Evolutionary conservation across 2,113 vertebrate species (phyloP), one percentile per base, ranked within the genome.

Genomic region (Cryptotis parvus): DNA sequence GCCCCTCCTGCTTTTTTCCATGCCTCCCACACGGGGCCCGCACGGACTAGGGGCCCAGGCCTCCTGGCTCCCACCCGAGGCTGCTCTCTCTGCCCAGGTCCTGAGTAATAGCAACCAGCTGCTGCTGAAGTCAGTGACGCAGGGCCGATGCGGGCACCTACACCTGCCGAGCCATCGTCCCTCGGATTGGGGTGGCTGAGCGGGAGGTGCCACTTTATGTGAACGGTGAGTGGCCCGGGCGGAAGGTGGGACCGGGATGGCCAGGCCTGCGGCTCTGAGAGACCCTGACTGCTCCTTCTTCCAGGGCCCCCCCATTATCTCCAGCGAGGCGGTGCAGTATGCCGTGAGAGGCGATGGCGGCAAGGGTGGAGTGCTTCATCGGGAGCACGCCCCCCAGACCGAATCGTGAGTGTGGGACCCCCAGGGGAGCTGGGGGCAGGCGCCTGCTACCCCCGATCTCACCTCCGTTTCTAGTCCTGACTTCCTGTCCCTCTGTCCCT

Each of bases 71-170:
- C 90, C 92, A 95, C 95, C 92, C 77, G 93, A 95, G 88, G 87
- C 85, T 94, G 83, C 92, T 96, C 93, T 97, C 80, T 92, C 75
- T 92, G 87, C 79, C 76, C 97, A 99, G 99, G 99, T 99, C 15
- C 98, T 99, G 77, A 99, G 99, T 98, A 99, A 99, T 97, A 99
- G 99, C 96, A 99, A 99, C 98, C 99, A 99, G 97, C 97, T 99
- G 92, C 98, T 98, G 90, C 94, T 99, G 92, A 99, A 99, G 97
- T 98, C 99, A 0, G 99, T 99, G 82, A 99, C 98, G 3, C 99
- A 99, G 93, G 93, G 97, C 97, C 0, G 99, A 99, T 2, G 99
- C 99, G 0, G 99, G 99, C 65, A 99, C 98, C 90, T 99, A 99
- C 37, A 97, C 99, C 90, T 99, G 99, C 98, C 99, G 99, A 91